Evolutionary conservation across 2,797 vertebrate genomes (phyloP), one percentile per base, ranked within the genome.

Genomic region (Acanthopagrus latus): DNA sequence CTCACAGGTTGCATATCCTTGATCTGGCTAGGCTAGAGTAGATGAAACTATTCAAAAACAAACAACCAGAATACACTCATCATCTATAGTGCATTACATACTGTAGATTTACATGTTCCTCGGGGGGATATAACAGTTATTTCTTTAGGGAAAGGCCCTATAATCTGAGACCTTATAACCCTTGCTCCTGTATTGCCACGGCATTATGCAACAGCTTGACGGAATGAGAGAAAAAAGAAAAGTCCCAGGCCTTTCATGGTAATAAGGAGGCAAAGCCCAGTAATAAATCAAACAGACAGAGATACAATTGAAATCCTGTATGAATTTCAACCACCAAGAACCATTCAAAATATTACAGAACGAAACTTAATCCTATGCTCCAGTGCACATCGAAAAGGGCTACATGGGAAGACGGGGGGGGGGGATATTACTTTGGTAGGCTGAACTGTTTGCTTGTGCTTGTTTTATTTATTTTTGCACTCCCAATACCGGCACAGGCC

Each of bases 271-370:
- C 79, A 82, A 81, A 88, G 86, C 76, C 75, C 64, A 68, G 87
- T 81, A 90, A 95, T 95, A 95, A 94, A 95, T 95, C 93, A 95
- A 92, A 85, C 66, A 82, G 88, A 89, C 91, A 90, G 76, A 93
- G 92, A 94, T 84, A 91, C 90, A 94, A 92, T 91, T 93, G 88
- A 92, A 94, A 89, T 89, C 82, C 86, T 80, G 84, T 82, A 89
- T 81, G 80, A 89, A 89, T 89, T 91, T 84, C 83, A 93, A 80
- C 89, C 70, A 77, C 81, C 66, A 66, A 85, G 68, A 87, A 89
- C 86, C 84, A 91, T 85, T 93, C 84, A 91, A 86, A 89, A 90
- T 85, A 90, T 90, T 91, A 92, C 55, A 85, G 80, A 85, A 93
- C 89, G 79, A 92, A 92, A 91, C 89, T 88, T 90, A 92, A 94